Evolutionary conservation across 2,888 invertebrate species (phyloP).

Genomic region (Sceliomorpha sp.): DNA sequence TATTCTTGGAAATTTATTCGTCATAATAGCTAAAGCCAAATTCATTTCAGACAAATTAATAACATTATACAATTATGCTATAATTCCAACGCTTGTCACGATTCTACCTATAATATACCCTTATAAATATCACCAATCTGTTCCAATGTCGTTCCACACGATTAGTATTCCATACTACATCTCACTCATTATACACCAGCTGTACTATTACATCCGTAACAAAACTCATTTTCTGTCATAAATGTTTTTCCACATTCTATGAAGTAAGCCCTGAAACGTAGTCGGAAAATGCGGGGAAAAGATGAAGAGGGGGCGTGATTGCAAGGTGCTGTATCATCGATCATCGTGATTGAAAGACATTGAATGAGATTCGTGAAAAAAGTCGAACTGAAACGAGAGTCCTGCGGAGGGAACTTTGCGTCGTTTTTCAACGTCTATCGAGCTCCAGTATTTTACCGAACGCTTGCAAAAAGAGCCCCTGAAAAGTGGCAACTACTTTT

Average conservation of each 20-base stretch:
- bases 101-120: no score
- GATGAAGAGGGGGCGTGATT: conserved; percentile 36
- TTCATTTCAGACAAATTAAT: no score
- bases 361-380: conserved; percentile 67
- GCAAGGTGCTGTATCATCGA: conserved; percentile 64
- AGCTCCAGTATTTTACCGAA: conserved; percentile 53
- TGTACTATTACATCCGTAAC: no score
- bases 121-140: no score
- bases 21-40: no score
- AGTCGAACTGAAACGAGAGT: conserved; percentile 53
- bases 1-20: no score
- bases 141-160: no score
- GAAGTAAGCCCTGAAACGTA: conserved; percentile 12
- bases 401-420: conserved; percentile 52
- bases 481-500: conserved; percentile 59
- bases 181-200: no score
- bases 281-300: conserved; percentile 13
- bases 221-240: no score
- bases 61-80: no score
- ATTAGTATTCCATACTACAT: no score
- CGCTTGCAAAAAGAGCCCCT: conserved; percentile 54
- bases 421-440: conserved; percentile 59
- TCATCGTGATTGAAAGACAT: conserved; percentile 75
- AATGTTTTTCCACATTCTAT: conserved; percentile 37
- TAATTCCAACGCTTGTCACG: no score